Conservation (phyloP, 2,113 vertebrate species). For the Danionella cerebrum region DNA sequence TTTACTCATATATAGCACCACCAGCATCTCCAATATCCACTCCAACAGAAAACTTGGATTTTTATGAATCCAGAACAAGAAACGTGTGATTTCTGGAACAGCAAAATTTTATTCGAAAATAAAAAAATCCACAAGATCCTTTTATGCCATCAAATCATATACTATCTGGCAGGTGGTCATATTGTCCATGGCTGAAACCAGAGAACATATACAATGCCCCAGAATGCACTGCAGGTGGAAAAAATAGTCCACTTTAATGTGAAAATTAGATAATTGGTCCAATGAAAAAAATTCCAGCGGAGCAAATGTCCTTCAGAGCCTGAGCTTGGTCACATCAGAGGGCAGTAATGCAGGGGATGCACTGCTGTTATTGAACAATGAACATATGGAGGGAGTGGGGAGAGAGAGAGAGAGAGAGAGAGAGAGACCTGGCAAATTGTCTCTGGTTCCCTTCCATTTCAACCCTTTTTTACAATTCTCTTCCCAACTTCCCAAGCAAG, state of each 20-base stretch:
- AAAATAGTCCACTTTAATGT: constrained; percentile 21
- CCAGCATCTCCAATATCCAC: too few relatives aligned
- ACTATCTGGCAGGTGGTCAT: not conserved
- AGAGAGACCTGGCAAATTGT: too few relatives aligned
- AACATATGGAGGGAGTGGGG: too few relatives aligned
- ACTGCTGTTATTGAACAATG: not conserved
- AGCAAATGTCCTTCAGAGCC: not conserved
- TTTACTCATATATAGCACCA: too few relatives aligned
- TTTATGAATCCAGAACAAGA: too few relatives aligned
- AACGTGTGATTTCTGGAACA: not conserved
- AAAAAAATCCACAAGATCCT: not conserved
- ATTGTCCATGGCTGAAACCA: not conserved
- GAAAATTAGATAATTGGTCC: constrained; percentile 20
- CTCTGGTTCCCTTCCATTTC: too few relatives aligned
- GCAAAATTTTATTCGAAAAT: not conserved
- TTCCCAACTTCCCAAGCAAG: too few relatives aligned
- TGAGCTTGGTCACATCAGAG: constrained; percentile 1
- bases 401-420: not conserved
- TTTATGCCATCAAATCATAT: not conserved
- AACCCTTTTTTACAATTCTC: too few relatives aligned
- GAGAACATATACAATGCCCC: not conserved
- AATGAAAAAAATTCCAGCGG: constrained; percentile 18
- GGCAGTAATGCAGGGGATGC: not conserved
- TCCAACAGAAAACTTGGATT: too few relatives aligned
- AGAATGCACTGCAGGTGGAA: constrained; percentile 11